A percentile compares a stretch with the other conserved stretches of the same genome.
These are phyloP conservation scores for Magallana angulata DNA, from an alignment of 1,140 invertebrate genomes.

Conservation along the genomic window DNA sequence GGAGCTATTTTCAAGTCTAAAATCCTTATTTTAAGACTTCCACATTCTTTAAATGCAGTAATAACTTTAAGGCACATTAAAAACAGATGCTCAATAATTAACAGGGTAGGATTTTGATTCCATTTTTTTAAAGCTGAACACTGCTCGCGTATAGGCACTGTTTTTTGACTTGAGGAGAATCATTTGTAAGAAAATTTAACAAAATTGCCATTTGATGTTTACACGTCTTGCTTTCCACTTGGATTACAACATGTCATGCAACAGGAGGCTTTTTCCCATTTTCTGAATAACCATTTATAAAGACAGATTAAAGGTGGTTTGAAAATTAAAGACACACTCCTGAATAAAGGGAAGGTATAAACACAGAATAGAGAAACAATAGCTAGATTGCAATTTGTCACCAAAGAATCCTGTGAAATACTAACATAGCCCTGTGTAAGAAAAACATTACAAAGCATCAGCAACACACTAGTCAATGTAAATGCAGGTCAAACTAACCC, in stretches of 20 bases:
- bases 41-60: no score
- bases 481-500: background rate
- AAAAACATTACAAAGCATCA: constrained; percentile 6
- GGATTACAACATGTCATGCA: background rate
- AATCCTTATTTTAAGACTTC: no score
- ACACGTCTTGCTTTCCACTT: constrained; percentile 13
- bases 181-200: background rate
- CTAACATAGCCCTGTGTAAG: constrained; percentile 41
- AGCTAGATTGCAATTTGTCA: constrained; percentile 3
- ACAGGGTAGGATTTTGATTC: background rate
- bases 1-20: no score
- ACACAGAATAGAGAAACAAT: background rate
- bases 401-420: constrained; percentile 32
- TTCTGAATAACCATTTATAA: no score
- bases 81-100: no score
- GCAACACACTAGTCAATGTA: background rate
- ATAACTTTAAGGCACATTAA: no score
- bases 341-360: constrained; percentile 13
- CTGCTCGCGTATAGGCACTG: no score
- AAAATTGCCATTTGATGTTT: background rate
- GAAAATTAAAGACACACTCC: constrained; percentile 19
- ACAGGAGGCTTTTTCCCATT: background rate
- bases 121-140: background rate
- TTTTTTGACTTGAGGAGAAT: no score
- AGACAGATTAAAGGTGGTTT: background rate